phyloP scores from a whole-genome alignment of 2,113 vertebrate species.

The Anhinga rufa region DNA sequence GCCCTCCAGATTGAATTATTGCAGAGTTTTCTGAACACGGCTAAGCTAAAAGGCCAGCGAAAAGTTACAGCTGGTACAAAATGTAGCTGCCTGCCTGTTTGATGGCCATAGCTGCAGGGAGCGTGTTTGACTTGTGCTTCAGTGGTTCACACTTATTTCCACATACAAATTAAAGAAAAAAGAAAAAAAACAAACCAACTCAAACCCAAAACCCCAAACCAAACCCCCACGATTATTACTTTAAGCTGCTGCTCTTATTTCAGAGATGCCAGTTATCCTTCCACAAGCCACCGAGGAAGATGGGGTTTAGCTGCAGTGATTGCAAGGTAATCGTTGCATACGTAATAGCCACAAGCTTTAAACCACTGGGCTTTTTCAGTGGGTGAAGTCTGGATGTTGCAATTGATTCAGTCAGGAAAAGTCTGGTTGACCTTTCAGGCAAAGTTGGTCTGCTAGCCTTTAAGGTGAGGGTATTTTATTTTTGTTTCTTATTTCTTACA shows the following conservation, averaged over 20 bases:
- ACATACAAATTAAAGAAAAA: background rate
- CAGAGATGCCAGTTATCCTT: background rate
- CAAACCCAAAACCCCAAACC: background rate
- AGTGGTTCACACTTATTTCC: background rate
- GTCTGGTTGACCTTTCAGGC: background rate
- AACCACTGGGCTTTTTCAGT: background rate
- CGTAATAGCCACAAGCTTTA: background rate
- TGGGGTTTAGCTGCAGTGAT: background rate
- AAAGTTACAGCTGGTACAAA: background rate
- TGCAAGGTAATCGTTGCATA: background rate
- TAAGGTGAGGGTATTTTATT: background rate
- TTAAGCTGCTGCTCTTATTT: background rate
- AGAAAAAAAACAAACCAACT: background rate
- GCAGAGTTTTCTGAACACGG: background rate
- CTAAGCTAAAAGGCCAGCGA: background rate
- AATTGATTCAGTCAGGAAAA: background rate
- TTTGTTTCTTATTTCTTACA: background rate
- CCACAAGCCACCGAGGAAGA: background rate
- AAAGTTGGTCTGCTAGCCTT: background rate
- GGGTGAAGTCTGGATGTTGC: background rate
- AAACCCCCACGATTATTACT: accelerated
- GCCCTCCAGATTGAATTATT: background rate
- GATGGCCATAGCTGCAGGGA: background rate
- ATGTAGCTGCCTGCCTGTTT: background rate
- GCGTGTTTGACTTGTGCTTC: background rate